phyloP scores from a whole-genome alignment of 2,888 invertebrate species.

The Halocaridina rubra region DNA sequence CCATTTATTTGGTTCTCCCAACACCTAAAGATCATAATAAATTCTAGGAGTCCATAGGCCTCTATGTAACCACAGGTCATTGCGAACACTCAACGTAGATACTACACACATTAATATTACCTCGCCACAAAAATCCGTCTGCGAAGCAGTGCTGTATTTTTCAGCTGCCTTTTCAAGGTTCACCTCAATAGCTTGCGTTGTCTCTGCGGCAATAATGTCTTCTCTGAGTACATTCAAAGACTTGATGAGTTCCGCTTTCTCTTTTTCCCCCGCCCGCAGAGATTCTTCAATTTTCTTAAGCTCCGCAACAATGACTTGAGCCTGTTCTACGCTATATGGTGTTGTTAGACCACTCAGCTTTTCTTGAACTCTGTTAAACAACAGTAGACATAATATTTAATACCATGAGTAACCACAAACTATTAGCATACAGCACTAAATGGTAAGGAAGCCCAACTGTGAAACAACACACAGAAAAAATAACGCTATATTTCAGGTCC shows the following conservation, averaged over 20 bases:
- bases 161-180: conserved; percentile 86
- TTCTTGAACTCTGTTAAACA: conserved; percentile 75
- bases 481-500: too few relatives aligned
- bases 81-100: too few relatives aligned
- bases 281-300: conserved; percentile 93
- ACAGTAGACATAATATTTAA: conserved; percentile 27
- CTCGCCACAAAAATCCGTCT: conserved; percentile 94
- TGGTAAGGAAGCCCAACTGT: too few relatives aligned
- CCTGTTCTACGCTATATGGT: conserved; percentile 88
- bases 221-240: conserved; percentile 93
- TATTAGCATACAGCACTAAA: too few relatives aligned
- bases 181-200: conserved; percentile 72
- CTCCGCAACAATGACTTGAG: conserved; percentile 95
- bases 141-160: conserved; percentile 92
- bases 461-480: too few relatives aligned
- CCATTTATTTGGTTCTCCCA: too few relatives aligned
- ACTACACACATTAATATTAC: too few relatives aligned
- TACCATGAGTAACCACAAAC: too few relatives aligned
- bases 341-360: conserved; percentile 51
- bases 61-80: too few relatives aligned
- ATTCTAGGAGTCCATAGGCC: too few relatives aligned
- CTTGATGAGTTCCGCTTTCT: conserved; percentile 93
- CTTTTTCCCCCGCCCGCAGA: conserved; percentile 89
- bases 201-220: conserved; percentile 71
- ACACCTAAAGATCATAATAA: too few relatives aligned